phyloP scores from a whole-genome alignment of 2,888 invertebrate genomes.

The Escarpia spicata region DNA sequence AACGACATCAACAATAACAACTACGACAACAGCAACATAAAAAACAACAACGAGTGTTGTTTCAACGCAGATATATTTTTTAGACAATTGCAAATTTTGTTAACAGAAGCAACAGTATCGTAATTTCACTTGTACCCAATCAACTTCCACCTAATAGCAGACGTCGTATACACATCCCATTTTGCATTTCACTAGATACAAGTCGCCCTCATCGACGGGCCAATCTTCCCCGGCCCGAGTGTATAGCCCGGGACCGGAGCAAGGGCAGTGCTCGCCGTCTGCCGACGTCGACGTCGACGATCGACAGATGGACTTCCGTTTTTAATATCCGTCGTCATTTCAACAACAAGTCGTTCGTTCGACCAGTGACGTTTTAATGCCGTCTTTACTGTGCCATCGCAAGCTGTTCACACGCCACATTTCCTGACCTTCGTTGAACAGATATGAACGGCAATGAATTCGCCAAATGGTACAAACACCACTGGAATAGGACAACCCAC shows the following conservation, averaged over 20 bases:
- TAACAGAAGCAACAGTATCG: no score
- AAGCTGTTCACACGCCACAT: not conserved
- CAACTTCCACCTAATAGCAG: no score
- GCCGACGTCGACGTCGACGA: not conserved
- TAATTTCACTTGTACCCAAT: no score
- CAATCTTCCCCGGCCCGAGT: not conserved
- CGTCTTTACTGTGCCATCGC: not conserved
- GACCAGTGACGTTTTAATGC: not conserved
- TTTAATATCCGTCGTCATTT: not conserved
- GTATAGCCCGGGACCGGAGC: not conserved
- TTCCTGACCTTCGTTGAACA: not conserved
- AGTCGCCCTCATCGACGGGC: no score
- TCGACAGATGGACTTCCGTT: not conserved
- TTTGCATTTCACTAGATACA: no score
- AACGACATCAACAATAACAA: no score
- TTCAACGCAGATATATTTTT: no score
- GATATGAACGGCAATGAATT: not conserved
- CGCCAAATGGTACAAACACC: not conserved
- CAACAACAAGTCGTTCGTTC: not conserved
- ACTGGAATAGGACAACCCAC: not conserved
- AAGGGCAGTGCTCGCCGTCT: not conserved
- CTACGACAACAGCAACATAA: no score
- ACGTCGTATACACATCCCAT: no score
- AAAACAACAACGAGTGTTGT: no score
- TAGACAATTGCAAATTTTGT: no score